Evolutionary conservation across 2,888 invertebrate species (phyloP).

Genomic region (Melieria crassipennis): DNA sequence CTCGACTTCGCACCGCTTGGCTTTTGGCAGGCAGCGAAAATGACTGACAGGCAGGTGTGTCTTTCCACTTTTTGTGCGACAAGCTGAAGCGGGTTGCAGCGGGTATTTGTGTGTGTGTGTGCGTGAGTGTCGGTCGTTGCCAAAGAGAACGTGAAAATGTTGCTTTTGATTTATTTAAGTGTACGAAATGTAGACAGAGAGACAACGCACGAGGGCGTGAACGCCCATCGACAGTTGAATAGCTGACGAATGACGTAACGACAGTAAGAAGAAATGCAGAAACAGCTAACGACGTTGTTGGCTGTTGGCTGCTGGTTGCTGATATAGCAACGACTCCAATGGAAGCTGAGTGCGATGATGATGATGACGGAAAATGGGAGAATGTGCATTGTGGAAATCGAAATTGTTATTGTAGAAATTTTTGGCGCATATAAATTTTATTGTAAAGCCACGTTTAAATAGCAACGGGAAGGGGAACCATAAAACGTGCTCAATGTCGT

Average conservation of each 20-base stretch:
- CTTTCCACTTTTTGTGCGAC: too few species aligned
- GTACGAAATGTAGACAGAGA: neutral
- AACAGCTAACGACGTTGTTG: neutral
- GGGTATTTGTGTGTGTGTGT: neutral
- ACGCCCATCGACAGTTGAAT: neutral
- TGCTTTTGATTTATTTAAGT: slow-evolving; percentile 23
- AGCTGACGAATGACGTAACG: neutral
- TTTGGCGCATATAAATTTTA: slow-evolving; percentile 15
- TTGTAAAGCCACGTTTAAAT: slow-evolving; percentile 8
- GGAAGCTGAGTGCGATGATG: neutral
- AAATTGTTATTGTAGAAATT: slow-evolving; percentile 1
- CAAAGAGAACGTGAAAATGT: slow-evolving; percentile 4
- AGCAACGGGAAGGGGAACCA: neutral
- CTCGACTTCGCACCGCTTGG: too few species aligned
- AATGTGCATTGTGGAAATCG: slow-evolving; percentile 13
- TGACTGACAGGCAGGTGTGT: slow-evolving; percentile 3
- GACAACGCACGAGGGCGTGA: neutral
- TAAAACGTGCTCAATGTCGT: slow-evolving; percentile 21
- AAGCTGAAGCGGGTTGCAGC: too few species aligned
- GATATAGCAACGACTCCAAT: neutral
- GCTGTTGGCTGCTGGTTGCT: neutral
- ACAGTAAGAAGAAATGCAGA: neutral
- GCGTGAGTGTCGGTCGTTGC: neutral
- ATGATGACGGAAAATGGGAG: neutral
- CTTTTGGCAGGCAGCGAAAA: neutral